A percentile compares a stretch with the other conserved stretches of the same genome.
phyloP scores from a whole-genome alignment of 2,797 vertebrate species.

The Dicrostonyx torquatus region DNA sequence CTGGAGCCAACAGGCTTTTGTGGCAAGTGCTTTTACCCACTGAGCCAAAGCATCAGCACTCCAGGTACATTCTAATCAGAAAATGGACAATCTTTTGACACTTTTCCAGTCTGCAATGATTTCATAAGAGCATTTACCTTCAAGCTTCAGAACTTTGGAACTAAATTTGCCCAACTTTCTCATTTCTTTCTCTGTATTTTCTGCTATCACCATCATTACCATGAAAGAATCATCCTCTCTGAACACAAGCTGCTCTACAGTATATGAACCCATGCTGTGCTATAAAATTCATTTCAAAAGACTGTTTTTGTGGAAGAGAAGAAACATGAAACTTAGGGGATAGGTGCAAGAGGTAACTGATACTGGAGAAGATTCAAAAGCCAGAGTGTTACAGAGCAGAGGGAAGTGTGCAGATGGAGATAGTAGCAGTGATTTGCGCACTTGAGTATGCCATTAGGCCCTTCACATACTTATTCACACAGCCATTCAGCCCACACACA shows the following conservation, averaged over 20 bases:
- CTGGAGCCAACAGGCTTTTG: not conserved
- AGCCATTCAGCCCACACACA: not conserved
- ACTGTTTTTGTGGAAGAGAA: not conserved
- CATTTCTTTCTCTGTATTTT: conserved; percentile 50
- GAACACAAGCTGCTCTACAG: not conserved
- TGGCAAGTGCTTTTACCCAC: not conserved
- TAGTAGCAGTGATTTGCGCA: not conserved
- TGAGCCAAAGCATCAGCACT: not conserved
- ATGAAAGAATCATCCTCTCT: not conserved
- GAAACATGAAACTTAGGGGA: not conserved
- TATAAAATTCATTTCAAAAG: conserved; percentile 26
- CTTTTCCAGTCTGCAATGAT: not conserved
- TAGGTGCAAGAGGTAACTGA: not conserved
- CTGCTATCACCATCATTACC: not conserved
- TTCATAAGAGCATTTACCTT: conserved; percentile 31
- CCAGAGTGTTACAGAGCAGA: not conserved
- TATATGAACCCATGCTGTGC: not conserved
- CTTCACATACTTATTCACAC: not conserved
- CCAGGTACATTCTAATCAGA: not conserved
- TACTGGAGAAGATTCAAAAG: not conserved
- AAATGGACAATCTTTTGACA: conserved; percentile 13
- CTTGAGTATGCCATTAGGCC: not conserved
- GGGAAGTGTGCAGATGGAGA: not conserved
- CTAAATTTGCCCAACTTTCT: conserved; percentile 11
- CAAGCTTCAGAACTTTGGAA: conserved; percentile 33